Conservation (phyloP, 1,140 invertebrate genomes). For the Elysia chlorotica region DNA sequence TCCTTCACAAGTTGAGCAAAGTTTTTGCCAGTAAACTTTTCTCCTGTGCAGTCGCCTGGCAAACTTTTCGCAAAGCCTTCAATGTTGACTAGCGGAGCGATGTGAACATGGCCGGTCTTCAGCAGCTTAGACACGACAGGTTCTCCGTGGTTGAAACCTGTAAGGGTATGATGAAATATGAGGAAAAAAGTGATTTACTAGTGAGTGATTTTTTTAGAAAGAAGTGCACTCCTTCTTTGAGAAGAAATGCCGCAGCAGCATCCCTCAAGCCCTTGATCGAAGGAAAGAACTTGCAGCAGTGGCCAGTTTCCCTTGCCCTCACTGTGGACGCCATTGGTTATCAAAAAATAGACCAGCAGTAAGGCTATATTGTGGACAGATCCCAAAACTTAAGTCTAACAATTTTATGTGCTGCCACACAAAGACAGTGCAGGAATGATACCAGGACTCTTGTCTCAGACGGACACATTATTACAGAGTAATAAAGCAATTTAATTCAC, state of each 20-base stretch:
- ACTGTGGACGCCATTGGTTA: not conserved
- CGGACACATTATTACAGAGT: too few species aligned
- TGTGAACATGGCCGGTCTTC: slow-evolving; percentile 88
- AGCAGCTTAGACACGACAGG: slow-evolving; percentile 83
- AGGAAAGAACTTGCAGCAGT: not conserved
- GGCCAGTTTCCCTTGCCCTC: not conserved
- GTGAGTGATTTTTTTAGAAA: too few species aligned
- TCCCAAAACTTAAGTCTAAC: not conserved
- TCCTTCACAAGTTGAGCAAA: slow-evolving; percentile 53
- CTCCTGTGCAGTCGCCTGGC: slow-evolving; percentile 85
- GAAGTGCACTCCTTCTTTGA: not conserved
- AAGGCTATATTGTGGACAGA: too few species aligned
- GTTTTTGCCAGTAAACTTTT: slow-evolving; percentile 72
- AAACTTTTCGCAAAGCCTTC: slow-evolving; percentile 86
- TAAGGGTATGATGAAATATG: too few species aligned
- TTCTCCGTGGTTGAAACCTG: slow-evolving; percentile 70
- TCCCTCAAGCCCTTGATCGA: not conserved
- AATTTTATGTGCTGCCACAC: too few species aligned
- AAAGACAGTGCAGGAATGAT: too few species aligned
- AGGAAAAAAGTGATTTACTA: too few species aligned
- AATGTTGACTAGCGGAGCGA: slow-evolving; percentile 80
- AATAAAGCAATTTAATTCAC: too few species aligned
- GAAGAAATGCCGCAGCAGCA: not conserved
- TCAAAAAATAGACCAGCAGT: too few species aligned
- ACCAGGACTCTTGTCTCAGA: too few species aligned